Conservation (phyloP, 1,140 invertebrate species). For the Hydropsyche tenuis region DNA sequence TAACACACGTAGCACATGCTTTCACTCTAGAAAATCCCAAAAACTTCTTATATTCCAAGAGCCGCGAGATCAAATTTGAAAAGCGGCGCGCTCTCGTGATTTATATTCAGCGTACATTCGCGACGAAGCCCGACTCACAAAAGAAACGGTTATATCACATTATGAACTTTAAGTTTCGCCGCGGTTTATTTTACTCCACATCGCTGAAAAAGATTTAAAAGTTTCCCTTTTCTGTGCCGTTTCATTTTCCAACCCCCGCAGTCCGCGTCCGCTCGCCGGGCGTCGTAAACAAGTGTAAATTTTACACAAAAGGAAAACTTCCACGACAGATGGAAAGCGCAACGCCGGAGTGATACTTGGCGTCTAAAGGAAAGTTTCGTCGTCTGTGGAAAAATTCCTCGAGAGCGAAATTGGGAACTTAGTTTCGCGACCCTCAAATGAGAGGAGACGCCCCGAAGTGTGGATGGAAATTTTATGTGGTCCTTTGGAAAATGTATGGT, state of each 20-base stretch:
- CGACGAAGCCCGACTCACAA: constrained; percentile 17
- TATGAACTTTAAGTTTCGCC: constrained; percentile 32
- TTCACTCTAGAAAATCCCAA: not conserved
- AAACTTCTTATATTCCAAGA: not conserved
- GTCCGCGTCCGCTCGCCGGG: not conserved
- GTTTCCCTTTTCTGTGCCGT: constrained; percentile 14
- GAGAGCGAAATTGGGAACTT: constrained; percentile 10
- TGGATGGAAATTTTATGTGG: no score
- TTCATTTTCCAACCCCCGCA: not conserved
- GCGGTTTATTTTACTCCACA: constrained; percentile 34
- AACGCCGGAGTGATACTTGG: constrained; percentile 2
- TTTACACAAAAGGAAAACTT: constrained; percentile 34
- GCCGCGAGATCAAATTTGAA: constrained; percentile 22
- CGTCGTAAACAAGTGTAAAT: constrained; percentile 41
- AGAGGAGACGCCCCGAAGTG: not conserved
- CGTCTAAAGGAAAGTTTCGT: constrained; percentile 19
- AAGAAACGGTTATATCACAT: constrained; percentile 33
- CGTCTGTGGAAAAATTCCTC: not conserved
- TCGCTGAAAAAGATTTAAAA: constrained; percentile 38
- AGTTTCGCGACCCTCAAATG: not conserved
- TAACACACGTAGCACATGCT: no score
- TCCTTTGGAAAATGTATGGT: no score
- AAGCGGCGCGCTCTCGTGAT: not conserved
- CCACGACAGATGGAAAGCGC: constrained; percentile 9
- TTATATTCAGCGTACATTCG: constrained; percentile 33